Evolutionary conservation across 1,140 invertebrate species (phyloP).

Genomic region (Drosophila ogumai): DNA sequence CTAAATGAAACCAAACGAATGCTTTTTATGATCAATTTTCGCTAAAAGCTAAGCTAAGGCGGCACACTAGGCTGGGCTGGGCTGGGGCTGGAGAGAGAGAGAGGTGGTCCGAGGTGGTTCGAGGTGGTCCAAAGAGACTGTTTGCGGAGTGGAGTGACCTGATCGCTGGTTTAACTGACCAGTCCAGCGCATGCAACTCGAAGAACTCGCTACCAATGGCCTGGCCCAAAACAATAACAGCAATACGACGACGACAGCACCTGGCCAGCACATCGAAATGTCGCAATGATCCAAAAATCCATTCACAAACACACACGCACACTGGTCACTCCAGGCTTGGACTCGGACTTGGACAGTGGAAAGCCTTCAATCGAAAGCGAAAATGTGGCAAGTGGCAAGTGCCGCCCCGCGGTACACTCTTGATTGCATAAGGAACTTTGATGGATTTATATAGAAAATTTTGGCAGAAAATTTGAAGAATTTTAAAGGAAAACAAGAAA

Average conservation of each 20-base stretch:
- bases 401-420: conserved; percentile 27
- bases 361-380: conserved; percentile 15
- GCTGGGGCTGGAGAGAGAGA: background rate
- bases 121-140: conserved; percentile 1
- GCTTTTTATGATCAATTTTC: conserved; percentile 63
- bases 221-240: conserved; percentile 36
- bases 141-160: conserved; percentile 45
- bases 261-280: conserved; percentile 41
- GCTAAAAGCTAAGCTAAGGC: conserved; percentile 26
- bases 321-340: background rate
- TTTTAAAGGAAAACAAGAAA: no score
- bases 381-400: conserved; percentile 14
- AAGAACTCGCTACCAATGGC: conserved; percentile 47
- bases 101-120: background rate
- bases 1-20: conserved; percentile 70
- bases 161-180: conserved; percentile 41
- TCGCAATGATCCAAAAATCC: conserved; percentile 37
- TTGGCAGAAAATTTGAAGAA: no score
- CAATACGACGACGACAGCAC: conserved; percentile 35
- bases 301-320: background rate
- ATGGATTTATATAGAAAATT: background rate
- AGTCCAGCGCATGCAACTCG: conserved; percentile 39
- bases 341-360: conserved; percentile 12
- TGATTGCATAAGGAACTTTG: conserved; percentile 21
- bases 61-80: background rate